Conservation (phyloP, 53 echinoderm and acorn worm species). For the Mesocentrotus franciscanus region DNA sequence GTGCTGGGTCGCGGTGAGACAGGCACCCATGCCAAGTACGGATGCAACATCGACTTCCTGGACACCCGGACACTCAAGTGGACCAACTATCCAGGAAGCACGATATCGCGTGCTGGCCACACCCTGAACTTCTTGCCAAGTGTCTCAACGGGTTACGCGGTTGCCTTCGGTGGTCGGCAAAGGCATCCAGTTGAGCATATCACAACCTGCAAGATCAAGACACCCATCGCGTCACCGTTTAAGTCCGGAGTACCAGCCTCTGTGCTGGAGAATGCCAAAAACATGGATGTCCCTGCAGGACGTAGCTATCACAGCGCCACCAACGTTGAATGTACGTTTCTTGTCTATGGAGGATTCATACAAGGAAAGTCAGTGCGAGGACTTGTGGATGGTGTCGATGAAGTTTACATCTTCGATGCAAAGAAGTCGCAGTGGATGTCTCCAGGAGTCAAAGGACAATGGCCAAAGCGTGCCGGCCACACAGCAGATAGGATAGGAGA, state of each 20-base stretch:
- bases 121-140: conserved; percentile 70
- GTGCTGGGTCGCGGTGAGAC: conserved; percentile 76
- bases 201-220: conserved; percentile 69
- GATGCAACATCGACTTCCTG: conserved; percentile 76
- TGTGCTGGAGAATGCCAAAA: conserved; percentile 61
- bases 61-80: conserved; percentile 71
- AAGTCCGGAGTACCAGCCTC: conserved; percentile 48
- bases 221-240: conserved; percentile 35
- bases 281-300: conserved; percentile 67
- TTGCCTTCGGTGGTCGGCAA: conserved; percentile 74
- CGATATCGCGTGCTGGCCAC: conserved; percentile 76
- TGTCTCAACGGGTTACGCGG: conserved; percentile 60
- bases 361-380: conserved; percentile 81
- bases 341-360: conserved; percentile 78
- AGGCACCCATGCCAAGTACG: conserved; percentile 79
- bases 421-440: conserved; percentile 62
- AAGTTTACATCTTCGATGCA: conserved; percentile 70
- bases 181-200: conserved; percentile 73
- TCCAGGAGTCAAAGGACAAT: conserved; percentile 70
- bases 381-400: conserved; percentile 71
- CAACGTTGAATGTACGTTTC: conserved; percentile 40
- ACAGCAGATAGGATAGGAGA: conserved; percentile 70
- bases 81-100: conserved; percentile 70
- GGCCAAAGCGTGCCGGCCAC: conserved; percentile 77
- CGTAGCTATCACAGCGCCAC: conserved; percentile 75